These are phyloP conservation scores for Fopius arisanus DNA, from an alignment of 1,140 invertebrate genomes.

Conservation along the genomic window DNA sequence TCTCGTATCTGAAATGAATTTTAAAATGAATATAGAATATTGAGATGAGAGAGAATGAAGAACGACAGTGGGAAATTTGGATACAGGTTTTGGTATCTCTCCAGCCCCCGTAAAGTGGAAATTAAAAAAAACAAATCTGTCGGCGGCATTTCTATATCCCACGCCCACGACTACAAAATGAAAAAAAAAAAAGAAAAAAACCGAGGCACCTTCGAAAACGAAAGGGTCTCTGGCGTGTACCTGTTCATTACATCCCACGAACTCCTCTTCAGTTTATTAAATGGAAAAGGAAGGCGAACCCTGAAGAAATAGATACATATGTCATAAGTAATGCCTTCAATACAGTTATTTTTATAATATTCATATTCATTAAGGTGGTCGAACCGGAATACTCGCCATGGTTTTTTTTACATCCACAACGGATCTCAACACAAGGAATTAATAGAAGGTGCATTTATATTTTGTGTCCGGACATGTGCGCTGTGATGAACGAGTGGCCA, in stretches of 20 bases:
- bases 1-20: constrained; percentile 13
- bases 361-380: neutral
- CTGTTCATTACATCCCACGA: neutral
- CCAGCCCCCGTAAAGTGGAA: neutral
- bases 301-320: neutral
- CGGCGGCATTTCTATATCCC: neutral
- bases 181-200: too few relatives aligned
- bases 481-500: constrained; percentile 51
- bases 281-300: neutral
- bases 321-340: too few relatives aligned
- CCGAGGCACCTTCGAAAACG: too few relatives aligned
- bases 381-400: neutral
- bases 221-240: neutral
- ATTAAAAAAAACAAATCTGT: neutral
- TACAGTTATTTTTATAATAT: neutral
- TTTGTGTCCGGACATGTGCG: constrained; percentile 40
- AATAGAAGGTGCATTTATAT: constrained; percentile 56
- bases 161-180: neutral
- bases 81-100: neutral
- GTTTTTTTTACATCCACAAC: neutral
- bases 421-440: constrained; percentile 46
- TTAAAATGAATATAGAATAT: neutral
- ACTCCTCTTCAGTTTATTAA: neutral
- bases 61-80: neutral
- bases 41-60: neutral